Percentiles rank a stretch among this genome's conserved stretches.
These are phyloP conservation scores for Somateria mollissima DNA, from an alignment of 2,797 vertebrate species.

Conservation along the genomic window DNA sequence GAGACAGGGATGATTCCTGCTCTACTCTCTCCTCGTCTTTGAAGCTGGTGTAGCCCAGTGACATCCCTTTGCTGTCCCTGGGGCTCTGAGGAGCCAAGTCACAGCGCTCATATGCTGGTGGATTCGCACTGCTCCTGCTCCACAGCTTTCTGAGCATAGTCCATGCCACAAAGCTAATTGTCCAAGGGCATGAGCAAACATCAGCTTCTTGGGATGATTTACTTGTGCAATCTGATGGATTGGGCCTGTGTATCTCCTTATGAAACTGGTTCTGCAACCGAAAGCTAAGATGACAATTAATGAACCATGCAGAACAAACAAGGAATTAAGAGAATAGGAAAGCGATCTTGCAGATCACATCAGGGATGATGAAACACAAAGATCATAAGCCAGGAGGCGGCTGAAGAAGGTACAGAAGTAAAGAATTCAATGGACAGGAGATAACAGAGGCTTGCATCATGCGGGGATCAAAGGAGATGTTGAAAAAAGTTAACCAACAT, in stretches of 20 bases:
- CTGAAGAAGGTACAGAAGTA: background rate
- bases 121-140: background rate
- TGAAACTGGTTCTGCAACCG: background rate
- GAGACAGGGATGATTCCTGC: background rate
- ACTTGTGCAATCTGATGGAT: background rate
- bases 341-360: fast-evolving
- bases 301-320: background rate
- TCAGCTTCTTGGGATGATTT: background rate
- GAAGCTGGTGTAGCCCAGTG: background rate
- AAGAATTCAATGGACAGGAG: background rate
- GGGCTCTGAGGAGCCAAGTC: background rate
- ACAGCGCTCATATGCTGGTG: background rate
- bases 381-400: background rate
- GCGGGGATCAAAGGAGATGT: background rate
- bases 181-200: background rate
- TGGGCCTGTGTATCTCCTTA: fast-evolving
- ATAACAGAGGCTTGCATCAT: background rate
- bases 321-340: background rate
- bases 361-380: background rate
- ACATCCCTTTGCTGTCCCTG: background rate
- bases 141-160: background rate
- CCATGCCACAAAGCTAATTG: background rate
- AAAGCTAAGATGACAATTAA: background rate
- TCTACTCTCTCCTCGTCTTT: background rate
- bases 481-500: background rate